Evolutionary conservation across 2,797 vertebrate genomes (phyloP).

Genomic region (Myotis vivesi): DNA sequence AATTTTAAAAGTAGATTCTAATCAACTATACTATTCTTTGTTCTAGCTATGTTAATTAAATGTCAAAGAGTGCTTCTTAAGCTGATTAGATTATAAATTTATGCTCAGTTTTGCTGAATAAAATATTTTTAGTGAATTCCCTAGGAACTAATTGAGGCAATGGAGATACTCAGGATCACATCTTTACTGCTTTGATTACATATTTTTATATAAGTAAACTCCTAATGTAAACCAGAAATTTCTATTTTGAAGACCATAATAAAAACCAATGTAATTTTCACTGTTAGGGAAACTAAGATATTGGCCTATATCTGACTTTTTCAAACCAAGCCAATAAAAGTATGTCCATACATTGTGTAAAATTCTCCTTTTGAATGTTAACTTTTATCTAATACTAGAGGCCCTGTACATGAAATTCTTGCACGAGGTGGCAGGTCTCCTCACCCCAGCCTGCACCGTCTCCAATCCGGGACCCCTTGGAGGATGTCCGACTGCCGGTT

Average conservation of each 20-base stretch:
- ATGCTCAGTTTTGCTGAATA: slow-evolving; percentile 64
- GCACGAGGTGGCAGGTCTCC: no score
- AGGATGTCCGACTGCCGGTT: no score
- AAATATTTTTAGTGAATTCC: slow-evolving; percentile 53
- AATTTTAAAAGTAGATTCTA: background rate
- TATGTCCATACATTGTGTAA: background rate
- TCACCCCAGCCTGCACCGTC: no score
- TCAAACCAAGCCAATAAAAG: background rate
- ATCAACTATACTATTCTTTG: slow-evolving; percentile 21
- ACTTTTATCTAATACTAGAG: background rate
- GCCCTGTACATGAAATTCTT: no score
- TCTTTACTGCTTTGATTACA: slow-evolving; percentile 63
- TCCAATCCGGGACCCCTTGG: no score
- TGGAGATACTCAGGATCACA: slow-evolving; percentile 56
- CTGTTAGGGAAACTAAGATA: background rate
- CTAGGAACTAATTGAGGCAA: slow-evolving; percentile 64
- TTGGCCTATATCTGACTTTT: background rate
- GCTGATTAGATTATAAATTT: slow-evolving; percentile 60
- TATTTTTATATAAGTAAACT: slow-evolving; percentile 62
- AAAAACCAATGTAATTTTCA: background rate
- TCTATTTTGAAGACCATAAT: slow-evolving; percentile 30
- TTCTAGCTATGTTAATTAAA: slow-evolving; percentile 34
- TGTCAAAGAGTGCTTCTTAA: slow-evolving; percentile 49
- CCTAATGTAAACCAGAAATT: slow-evolving; percentile 11
- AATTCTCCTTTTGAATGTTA: background rate